Percentiles rank a stretch among this genome's conserved stretches.
These are phyloP conservation scores for Drosophila erecta DNA, from an alignment of 1,140 invertebrate species.

Conservation along the genomic window DNA sequence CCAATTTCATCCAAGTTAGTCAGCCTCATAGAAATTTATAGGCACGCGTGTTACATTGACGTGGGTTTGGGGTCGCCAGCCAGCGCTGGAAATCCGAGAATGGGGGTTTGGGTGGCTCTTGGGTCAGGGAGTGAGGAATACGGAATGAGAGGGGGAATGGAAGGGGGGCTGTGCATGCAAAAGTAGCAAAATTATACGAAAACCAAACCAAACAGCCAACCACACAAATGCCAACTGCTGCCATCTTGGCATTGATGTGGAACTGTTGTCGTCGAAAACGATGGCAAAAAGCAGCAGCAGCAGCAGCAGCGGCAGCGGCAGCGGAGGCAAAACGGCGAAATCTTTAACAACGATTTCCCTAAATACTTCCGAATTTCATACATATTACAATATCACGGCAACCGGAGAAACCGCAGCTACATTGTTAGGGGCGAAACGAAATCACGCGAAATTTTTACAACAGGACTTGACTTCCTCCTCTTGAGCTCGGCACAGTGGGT, in stretches of 20 bases:
- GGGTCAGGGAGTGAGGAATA: constrained; percentile 9
- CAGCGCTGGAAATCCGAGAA: constrained; percentile 1
- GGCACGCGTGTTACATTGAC: constrained; percentile 65
- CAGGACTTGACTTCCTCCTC: constrained; percentile 48
- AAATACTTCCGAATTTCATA: constrained; percentile 82
- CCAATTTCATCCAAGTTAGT: neutral
- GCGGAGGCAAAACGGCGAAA: constrained; percentile 59
- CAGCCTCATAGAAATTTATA: constrained; percentile 68
- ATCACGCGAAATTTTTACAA: constrained; percentile 82
- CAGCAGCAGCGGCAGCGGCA: neutral
- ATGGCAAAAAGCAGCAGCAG: neutral
- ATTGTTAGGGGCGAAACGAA: constrained; percentile 72
- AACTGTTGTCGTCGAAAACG: constrained; percentile 5
- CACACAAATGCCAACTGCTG: constrained; percentile 57
- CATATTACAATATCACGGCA: constrained; percentile 75
- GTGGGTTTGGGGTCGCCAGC: constrained; percentile 30
- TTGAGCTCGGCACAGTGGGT: constrained; percentile 45
- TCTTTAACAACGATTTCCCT: constrained; percentile 82
- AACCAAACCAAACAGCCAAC: constrained; percentile 28
- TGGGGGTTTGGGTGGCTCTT: neutral
- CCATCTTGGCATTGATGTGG: constrained; percentile 56
- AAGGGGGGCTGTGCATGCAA: constrained; percentile 28
- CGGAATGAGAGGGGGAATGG: neutral
- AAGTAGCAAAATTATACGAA: constrained; percentile 64
- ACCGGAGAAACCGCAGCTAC: constrained; percentile 54